phyloP scores from a whole-genome alignment of 1,140 invertebrate genomes.

The Aphaenogaster ashmeadi region DNA sequence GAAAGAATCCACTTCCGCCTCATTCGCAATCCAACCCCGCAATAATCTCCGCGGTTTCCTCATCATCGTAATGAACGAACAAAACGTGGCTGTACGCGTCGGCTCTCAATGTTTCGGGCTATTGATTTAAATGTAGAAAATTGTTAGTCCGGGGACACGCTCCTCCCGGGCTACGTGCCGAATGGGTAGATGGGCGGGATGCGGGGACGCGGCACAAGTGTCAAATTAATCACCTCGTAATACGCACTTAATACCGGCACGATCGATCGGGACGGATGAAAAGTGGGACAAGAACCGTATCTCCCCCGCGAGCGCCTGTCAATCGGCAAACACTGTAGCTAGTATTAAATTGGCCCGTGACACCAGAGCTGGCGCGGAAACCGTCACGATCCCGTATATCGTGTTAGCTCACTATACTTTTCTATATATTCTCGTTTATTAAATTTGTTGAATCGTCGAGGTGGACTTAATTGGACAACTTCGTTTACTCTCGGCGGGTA shows the following conservation, averaged over 20 bases:
- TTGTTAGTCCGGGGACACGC: slow-evolving; percentile 15
- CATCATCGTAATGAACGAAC: slow-evolving; percentile 29
- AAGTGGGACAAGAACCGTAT: slow-evolving; percentile 72
- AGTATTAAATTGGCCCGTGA: slow-evolving; percentile 47
- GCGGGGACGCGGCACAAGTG: slow-evolving; percentile 49
- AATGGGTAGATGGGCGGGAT: not conserved
- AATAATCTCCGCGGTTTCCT: slow-evolving; percentile 7
- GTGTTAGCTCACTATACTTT: slow-evolving; percentile 38
- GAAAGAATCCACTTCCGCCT: not conserved
- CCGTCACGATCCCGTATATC: slow-evolving; percentile 45
- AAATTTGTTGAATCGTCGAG: not conserved
- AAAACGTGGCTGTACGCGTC: not conserved
- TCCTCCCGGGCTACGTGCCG: not conserved
- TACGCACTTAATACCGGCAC: slow-evolving; percentile 73
- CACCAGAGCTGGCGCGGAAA: not conserved
- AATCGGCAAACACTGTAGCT: slow-evolving; percentile 57
- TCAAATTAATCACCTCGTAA: slow-evolving; percentile 78
- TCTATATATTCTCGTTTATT: not conserved
- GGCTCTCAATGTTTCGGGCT: not conserved
- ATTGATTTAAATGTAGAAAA: slow-evolving; percentile 64
- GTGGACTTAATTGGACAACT: slow-evolving; percentile 16
- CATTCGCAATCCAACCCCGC: not conserved
- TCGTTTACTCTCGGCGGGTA: not conserved
- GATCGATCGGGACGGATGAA: slow-evolving; percentile 75
- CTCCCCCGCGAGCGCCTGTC: slow-evolving; percentile 52